phyloP scores from a whole-genome alignment of 1,140 invertebrate genomes.

The Eufriesea mexicana region DNA sequence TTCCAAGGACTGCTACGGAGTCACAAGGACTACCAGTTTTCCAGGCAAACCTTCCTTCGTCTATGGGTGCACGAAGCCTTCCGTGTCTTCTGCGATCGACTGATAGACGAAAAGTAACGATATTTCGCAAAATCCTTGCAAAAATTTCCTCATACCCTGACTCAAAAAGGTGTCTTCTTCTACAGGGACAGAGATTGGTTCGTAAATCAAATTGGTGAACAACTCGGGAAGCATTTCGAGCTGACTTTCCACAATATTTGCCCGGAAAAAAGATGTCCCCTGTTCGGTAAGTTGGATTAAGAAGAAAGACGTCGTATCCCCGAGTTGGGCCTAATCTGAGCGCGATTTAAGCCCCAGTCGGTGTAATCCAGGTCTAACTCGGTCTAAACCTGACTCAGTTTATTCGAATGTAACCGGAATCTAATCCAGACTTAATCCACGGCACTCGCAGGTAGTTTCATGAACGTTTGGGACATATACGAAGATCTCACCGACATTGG shows the following conservation, averaged over 20 bases:
- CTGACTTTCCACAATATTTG: constrained; percentile 91
- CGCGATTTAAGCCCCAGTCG: neutral
- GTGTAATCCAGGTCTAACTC: neutral
- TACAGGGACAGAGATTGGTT: constrained; percentile 90
- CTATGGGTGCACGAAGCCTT: constrained; percentile 93
- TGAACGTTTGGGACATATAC: constrained; percentile 88
- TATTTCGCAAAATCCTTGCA: constrained; percentile 32
- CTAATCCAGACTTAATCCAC: neutral
- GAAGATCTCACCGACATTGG: constrained; percentile 88
- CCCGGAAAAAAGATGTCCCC: constrained; percentile 87
- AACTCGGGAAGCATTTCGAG: constrained; percentile 89
- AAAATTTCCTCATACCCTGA: neutral
- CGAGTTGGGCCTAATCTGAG: neutral
- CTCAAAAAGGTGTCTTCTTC: constrained; percentile 26
- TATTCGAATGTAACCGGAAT: neutral
- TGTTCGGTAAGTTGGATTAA: constrained; percentile 85
- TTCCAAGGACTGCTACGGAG: constrained; percentile 90
- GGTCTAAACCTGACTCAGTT: neutral
- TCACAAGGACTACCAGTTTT: constrained; percentile 89
- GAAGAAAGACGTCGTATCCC: neutral
- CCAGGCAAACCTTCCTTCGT: constrained; percentile 86
- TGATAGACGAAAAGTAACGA: constrained; percentile 88
- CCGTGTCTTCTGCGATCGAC: constrained; percentile 91
- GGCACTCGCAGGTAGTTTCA: constrained; percentile 84
- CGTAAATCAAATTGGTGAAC: constrained; percentile 86